Conservation (phyloP, 2,113 vertebrate species). For the Camelus dromedarius region DNA sequence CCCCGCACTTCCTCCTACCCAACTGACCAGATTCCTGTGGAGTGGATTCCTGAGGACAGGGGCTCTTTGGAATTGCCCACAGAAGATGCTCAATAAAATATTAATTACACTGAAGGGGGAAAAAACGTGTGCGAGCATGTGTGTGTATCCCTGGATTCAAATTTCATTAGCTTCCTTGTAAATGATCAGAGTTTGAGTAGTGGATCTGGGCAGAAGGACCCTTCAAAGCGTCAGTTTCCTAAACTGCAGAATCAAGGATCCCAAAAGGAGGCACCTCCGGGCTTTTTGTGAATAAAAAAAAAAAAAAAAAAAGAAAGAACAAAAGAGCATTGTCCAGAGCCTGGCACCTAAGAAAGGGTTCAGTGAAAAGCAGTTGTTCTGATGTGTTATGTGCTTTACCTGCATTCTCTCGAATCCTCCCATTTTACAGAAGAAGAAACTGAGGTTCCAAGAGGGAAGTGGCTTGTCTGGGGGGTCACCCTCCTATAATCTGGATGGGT, state of each 20-base stretch:
- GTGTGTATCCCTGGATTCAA: neutral
- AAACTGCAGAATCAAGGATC: neutral
- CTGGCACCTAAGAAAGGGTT: neutral
- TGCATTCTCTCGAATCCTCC: neutral
- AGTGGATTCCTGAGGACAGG: neutral
- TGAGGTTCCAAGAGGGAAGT: neutral
- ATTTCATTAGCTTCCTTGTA: neutral
- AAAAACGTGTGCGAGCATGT: rapidly evolving
- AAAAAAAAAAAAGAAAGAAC: neutral
- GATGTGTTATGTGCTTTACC: neutral
- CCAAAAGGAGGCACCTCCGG: neutral
- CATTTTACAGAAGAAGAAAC: neutral
- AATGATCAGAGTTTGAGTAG: neutral
- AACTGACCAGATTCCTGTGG: neutral
- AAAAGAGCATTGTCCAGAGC: neutral
- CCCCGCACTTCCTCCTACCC: neutral
- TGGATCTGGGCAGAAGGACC: neutral
- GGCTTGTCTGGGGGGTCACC: neutral
- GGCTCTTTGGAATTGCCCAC: neutral
- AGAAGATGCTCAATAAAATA: neutral
- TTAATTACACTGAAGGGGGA: rapidly evolving
- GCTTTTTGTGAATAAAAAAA: neutral
- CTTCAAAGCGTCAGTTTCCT: neutral
- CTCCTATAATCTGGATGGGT: neutral
- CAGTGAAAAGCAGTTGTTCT: neutral